These are phyloP conservation scores for Tholera decimalis DNA, from an alignment of 2,888 invertebrate species.

Conservation along the genomic window DNA sequence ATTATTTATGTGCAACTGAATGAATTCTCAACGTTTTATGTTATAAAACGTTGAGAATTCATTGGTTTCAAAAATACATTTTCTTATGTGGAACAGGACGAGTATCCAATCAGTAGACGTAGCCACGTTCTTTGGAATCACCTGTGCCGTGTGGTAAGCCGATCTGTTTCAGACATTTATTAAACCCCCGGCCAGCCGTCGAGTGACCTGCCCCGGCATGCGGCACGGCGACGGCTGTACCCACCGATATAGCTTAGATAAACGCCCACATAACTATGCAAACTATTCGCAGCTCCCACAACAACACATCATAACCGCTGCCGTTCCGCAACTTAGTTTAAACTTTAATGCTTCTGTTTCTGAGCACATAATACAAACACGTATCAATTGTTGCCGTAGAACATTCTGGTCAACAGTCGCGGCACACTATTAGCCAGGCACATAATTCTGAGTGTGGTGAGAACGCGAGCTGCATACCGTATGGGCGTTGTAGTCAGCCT, in stretches of 20 bases:
- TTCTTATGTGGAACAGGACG: background rate
- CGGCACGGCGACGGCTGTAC: constrained; percentile 76
- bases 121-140: constrained; percentile 42
- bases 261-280: constrained; percentile 88
- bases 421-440: constrained; percentile 86
- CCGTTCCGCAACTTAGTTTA: constrained; percentile 65
- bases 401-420: constrained; percentile 66
- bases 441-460: constrained; percentile 84
- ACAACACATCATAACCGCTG: constrained; percentile 69
- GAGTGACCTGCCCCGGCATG: too few relatives aligned
- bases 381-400: constrained; percentile 57
- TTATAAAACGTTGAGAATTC: too few relatives aligned
- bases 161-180: constrained; percentile 76
- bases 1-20: too few relatives aligned
- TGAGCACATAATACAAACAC: constrained; percentile 68
- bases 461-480: constrained; percentile 87
- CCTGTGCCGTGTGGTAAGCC: constrained; percentile 45
- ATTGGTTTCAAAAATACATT: too few relatives aligned
- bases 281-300: constrained; percentile 78
- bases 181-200: constrained; percentile 71
- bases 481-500: constrained; percentile 84
- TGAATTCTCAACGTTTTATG: too few relatives aligned
- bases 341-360: constrained; percentile 68
- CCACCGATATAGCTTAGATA: constrained; percentile 86
- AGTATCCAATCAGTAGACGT: constrained; percentile 30